Evolutionary conservation across 2,797 vertebrate species (phyloP).

Genomic region (Macroramphosus scolopax): DNA sequence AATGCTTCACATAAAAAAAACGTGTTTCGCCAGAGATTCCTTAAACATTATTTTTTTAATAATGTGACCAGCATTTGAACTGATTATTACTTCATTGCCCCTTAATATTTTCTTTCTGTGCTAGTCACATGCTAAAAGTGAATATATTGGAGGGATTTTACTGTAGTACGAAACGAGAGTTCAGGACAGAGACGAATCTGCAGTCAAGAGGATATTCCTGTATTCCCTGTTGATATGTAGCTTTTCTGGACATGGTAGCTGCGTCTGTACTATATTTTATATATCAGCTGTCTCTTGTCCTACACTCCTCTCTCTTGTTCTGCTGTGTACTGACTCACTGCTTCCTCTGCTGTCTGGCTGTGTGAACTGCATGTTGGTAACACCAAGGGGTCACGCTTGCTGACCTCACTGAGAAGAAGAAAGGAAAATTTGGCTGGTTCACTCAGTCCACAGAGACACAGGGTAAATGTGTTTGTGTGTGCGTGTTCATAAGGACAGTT

Average conservation of each 20-base stretch:
- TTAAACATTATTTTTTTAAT: too few species aligned
- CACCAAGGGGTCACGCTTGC: conserved; percentile 91
- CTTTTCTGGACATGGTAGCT: conserved; percentile 43
- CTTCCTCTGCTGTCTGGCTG: conserved; percentile 85
- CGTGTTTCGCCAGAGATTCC: too few species aligned
- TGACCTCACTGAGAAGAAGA: conserved; percentile 96
- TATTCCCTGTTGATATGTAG: conserved; percentile 3
- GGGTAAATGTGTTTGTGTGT: conserved; percentile 82
- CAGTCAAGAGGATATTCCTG: not conserved
- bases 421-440: conserved; percentile 92
- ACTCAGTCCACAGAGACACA: conserved; percentile 92
- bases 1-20: too few species aligned
- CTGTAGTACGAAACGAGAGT: too few species aligned
- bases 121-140: too few species aligned
- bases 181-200: too few species aligned
- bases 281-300: conserved; percentile 35
- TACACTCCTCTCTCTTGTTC: conserved; percentile 44
- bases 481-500: conserved; percentile 31
- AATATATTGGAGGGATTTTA: too few species aligned
- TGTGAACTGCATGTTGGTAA: conserved; percentile 84
- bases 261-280: conserved; percentile 40
- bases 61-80: too few species aligned
- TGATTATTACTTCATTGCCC: too few species aligned
- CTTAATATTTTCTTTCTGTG: too few species aligned
- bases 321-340: conserved; percentile 66